A percentile compares a stretch with the other conserved stretches of the same genome.
These are phyloP conservation scores for Nymphalis polychloros DNA, from an alignment of 2,888 invertebrate genomes.

Conservation along the genomic window DNA sequence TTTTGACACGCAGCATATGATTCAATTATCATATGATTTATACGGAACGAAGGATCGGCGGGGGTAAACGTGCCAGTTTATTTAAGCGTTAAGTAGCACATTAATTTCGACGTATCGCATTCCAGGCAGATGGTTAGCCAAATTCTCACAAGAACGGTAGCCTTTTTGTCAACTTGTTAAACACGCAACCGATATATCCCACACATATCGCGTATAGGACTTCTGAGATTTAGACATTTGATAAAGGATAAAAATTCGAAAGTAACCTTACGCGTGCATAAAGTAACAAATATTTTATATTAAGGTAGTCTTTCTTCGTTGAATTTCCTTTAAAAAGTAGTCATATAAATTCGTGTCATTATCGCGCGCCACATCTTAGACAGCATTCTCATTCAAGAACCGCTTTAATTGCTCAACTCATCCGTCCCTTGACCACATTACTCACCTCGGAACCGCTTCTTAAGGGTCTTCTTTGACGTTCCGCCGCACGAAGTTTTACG, in stretches of 20 bases:
- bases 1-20: constrained; percentile 81
- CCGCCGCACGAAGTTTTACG: no score
- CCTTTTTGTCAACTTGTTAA: constrained; percentile 53
- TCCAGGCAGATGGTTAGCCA: constrained; percentile 69
- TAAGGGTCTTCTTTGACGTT: no score
- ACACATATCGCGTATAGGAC: constrained; percentile 38
- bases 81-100: constrained; percentile 75
- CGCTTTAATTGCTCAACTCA: constrained; percentile 75
- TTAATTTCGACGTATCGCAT: constrained; percentile 68
- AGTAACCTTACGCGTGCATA: neutral
- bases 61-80: constrained; percentile 59
- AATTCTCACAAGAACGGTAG: constrained; percentile 66
- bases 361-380: constrained; percentile 68
- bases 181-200: constrained; percentile 70
- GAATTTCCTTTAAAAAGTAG: constrained; percentile 42
- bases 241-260: neutral
- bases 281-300: neutral
- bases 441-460: constrained; percentile 67
- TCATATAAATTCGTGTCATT: constrained; percentile 61
- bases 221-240: constrained; percentile 1
- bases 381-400: constrained; percentile 65
- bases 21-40: constrained; percentile 82
- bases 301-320: neutral
- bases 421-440: constrained; percentile 68
- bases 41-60: constrained; percentile 63